Conservation (phyloP, 2,113 vertebrate genomes). For the Petaurus breviceps region DNA sequence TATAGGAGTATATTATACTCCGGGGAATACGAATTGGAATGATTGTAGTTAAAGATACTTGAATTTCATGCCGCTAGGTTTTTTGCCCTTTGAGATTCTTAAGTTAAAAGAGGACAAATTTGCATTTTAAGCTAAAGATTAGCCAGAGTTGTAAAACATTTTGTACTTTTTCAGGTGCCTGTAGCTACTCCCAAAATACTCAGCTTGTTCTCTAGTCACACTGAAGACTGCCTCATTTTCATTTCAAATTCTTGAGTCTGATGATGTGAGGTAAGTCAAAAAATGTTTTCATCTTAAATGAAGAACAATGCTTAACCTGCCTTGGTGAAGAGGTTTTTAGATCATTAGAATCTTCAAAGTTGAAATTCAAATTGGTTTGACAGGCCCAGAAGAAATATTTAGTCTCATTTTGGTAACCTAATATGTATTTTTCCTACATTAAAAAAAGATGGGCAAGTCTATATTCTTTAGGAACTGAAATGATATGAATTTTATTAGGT, state of each 20-base stretch:
- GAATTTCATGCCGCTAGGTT: neutral
- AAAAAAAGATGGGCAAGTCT: neutral
- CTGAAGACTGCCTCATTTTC: constrained; percentile 38
- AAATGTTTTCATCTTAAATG: neutral
- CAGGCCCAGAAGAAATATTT: neutral
- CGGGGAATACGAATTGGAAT: neutral
- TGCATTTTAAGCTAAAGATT: constrained; percentile 18
- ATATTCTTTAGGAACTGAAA: neutral
- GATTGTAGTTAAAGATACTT: constrained; percentile 7
- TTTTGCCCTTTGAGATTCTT: constrained; percentile 23
- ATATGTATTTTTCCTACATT: neutral
- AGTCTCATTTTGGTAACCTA: neutral
- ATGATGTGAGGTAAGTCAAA: constrained; percentile 19
- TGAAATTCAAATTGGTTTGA: neutral
- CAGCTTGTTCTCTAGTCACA: neutral
- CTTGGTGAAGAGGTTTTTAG: neutral
- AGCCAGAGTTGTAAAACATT: neutral
- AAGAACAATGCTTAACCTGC: neutral
- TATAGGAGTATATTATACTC: no score
- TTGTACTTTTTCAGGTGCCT: constrained; percentile 53
- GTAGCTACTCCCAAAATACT: neutral
- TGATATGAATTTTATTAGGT: neutral
- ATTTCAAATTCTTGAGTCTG: neutral
- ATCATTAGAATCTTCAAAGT: neutral
- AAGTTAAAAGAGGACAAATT: neutral